A percentile compares a stretch with the other conserved stretches of the same genome.
Evolutionary conservation across 2,888 invertebrate species (phyloP).

Genomic region (Callimorpha dominula): DNA sequence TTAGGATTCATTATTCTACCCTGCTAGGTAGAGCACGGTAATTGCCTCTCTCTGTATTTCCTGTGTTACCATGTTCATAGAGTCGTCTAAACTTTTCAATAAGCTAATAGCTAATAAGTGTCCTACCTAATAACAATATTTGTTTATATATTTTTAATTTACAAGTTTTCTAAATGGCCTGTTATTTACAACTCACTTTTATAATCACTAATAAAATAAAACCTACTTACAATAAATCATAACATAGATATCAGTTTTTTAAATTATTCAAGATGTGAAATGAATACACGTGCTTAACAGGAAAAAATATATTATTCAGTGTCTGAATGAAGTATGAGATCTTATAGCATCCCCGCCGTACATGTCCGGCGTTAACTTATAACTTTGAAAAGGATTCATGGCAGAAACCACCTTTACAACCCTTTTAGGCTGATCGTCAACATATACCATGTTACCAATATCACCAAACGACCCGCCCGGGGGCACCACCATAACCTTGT

Average conservation of each 20-base stretch:
- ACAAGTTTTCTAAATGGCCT: too few relatives aligned
- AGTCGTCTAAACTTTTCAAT: too few relatives aligned
- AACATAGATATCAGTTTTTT: background rate
- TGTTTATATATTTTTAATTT: too few relatives aligned
- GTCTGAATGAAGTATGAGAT: conserved; percentile 28
- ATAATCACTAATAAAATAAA: too few relatives aligned
- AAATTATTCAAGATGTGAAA: conserved; percentile 1
- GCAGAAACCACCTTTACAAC: conserved; percentile 75
- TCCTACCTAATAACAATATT: too few relatives aligned
- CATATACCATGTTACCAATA: conserved; percentile 48
- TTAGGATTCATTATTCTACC: too few relatives aligned
- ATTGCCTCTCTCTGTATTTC: too few relatives aligned
- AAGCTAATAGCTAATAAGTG: too few relatives aligned
- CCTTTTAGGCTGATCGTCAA: conserved; percentile 73
- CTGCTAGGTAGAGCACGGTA: too few relatives aligned
- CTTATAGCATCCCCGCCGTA: conserved; percentile 29
- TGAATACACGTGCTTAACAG: conserved; percentile 10
- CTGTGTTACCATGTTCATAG: too few relatives aligned
- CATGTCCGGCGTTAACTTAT: conserved; percentile 64
- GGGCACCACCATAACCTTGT: conserved; percentile 35
- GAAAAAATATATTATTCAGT: conserved; percentile 26
- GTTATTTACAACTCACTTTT: too few relatives aligned
- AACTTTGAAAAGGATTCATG: conserved; percentile 70
- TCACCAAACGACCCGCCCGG: conserved; percentile 11
- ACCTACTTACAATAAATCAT: background rate